Base-by-base conservation (phyloP, 2,888 invertebrate genomes). In the Congeria kusceri region DNA sequence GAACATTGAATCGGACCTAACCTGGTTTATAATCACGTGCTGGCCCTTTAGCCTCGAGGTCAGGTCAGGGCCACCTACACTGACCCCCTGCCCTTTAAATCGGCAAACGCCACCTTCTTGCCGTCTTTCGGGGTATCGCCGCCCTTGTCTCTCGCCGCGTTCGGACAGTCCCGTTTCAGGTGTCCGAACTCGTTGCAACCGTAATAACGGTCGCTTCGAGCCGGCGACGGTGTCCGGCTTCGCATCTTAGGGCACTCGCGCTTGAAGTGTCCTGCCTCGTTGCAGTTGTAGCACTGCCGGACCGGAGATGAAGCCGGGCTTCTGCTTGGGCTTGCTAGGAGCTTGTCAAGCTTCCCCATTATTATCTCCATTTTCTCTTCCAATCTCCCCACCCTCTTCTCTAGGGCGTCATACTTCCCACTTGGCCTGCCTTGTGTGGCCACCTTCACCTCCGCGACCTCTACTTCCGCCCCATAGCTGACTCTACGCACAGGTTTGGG, bases 1-100 rank as follows among this genome's bases (percentile, higher is more conserved):
- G 25, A 58, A 68, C 68, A 68, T 58, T 5, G 44, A 32, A 46
- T 27, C 27, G 3, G 44, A 68, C 59, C 18, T 68, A 1, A 68
- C 2, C 28, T 59, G 58, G 7, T n/a, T 46, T 11, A 68, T 59
- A 7, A 32, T 46, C 2, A 68, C 39, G 25, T 58, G 18, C 2
- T 4, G 65, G 58, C 28, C 58, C 4, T 58, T 25, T 5, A 13
- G 13, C 3, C 23, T 23, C 7, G 13, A 9, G 63, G n/a, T 44
- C 49, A 49, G 49, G 20, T 18, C 20, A 4, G 18, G 49, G 15
- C 49, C 49, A 4, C 15, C 49, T 49, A 49, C 20, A 20, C 49
- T 18, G 49, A 49, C 49, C 49, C 49, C 20, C 15, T 49, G 49
- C n/a, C 49, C 7, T 49, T 49, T 49, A 49, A n/a, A 15, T 62